Conservation (phyloP, 2,797 vertebrate species). For the Taenioides sp. region DNA sequence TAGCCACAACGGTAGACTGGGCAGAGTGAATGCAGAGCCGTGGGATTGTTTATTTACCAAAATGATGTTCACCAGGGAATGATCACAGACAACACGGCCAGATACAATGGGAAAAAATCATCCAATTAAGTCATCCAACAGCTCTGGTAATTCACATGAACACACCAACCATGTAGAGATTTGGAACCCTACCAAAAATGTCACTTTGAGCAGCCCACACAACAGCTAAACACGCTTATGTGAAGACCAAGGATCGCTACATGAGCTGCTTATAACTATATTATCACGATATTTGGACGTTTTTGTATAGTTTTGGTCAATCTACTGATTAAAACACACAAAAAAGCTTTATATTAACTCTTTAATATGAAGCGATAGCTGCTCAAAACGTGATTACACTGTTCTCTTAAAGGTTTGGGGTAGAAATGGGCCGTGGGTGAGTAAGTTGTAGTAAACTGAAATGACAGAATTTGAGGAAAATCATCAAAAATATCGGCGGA, state of each 20-base stretch:
- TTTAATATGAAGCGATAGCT: no score
- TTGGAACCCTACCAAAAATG: conserved; percentile 33
- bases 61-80: conserved; percentile 26
- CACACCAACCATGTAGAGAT: conserved; percentile 2
- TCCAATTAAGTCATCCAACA: conserved; percentile 26
- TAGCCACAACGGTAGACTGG: conserved; percentile 49
- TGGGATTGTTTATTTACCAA: conserved; percentile 43
- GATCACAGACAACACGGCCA: conserved; percentile 7
- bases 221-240: conserved; percentile 37
- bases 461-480: no score
- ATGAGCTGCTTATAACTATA: conserved; percentile 38
- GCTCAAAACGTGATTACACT: no score
- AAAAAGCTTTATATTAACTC: no score
- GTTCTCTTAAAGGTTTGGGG: no score
- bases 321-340: no score
- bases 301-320: no score
- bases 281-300: no score
- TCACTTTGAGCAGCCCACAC: conserved; percentile 41
- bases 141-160: conserved; percentile 10
- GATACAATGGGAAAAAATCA: conserved; percentile 23
- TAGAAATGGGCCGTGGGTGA: no score
- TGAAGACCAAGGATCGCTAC: conserved; percentile 56
- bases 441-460: no score
- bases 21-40: conserved; percentile 46
- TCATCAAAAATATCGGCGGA: no score